Conservation (phyloP, 35 echinoderm and acorn worm genomes). For the Eucidaris tribuloides region DNA sequence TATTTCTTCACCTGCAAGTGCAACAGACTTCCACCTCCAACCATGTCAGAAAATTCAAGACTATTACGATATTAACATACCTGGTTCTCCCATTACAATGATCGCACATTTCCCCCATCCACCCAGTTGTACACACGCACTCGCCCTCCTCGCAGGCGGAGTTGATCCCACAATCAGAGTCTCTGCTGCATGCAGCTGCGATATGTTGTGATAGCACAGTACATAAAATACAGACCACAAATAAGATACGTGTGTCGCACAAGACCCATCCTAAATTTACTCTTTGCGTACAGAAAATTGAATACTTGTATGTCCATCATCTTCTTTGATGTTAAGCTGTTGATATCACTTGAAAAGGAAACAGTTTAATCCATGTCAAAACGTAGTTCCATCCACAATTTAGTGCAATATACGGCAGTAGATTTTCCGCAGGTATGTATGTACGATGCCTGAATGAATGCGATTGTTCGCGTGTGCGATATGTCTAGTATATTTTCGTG, state of each 20-base stretch:
- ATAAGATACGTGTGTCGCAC: neutral
- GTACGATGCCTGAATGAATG: too few species aligned
- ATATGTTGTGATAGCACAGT: constrained; percentile 9
- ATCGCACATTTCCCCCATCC: constrained; percentile 1
- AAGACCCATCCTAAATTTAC: constrained; percentile 13
- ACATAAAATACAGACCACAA: constrained; percentile 17
- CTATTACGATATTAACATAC: too few species aligned
- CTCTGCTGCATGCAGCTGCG: neutral
- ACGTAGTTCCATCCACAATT: too few species aligned
- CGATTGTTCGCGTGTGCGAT: too few species aligned
- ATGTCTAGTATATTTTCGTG: too few species aligned
- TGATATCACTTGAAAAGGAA: neutral
- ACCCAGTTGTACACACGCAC: constrained; percentile 5
- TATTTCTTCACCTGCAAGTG: too few species aligned
- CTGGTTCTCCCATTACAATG: constrained; percentile 16
- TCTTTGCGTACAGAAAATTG: constrained; percentile 9
- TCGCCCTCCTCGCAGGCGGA: neutral
- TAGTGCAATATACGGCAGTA: neutral
- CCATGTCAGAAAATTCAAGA: too few species aligned
- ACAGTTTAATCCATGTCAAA: constrained; percentile 1
- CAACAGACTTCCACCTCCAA: too few species aligned
- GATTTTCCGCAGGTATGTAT: too few species aligned
- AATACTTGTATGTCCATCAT: constrained; percentile 20
- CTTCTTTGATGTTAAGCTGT: neutral
- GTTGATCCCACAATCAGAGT: neutral